Evolutionary conservation across 1,140 invertebrate species (phyloP), one percentile per base, ranked within the genome.

Genomic region (Drosophila mauritiana): DNA sequence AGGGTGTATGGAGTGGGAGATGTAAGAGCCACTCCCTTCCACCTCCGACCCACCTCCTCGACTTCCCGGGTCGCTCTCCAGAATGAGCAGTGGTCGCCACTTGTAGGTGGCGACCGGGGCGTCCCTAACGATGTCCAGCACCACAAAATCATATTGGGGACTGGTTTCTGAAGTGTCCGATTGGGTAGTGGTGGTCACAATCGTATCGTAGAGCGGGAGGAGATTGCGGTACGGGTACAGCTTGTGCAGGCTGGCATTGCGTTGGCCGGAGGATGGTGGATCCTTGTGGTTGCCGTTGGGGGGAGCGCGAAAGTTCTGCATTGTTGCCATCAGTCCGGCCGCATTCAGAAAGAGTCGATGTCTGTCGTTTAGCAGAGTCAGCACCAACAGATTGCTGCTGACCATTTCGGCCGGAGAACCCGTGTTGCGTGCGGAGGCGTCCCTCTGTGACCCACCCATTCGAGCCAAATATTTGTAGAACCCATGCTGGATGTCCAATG

Each of bases 311-410:
- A 91, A 91, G 63, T 84, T 78, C 43, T 80, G 78, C 58, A 92
- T 84, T 59, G 58, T 68, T 8, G 59, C 58, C 74, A 91, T 91
- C 42, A 86, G 57, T 17, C 89, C 86, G 45, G 90, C 75, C 45
- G 80, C 78, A 76, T 91, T 91, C 58, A 92, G 55, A 69, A 85
- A 91, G 67, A 80, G 69, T 48, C 90, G 90, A 78, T 91, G 88
- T 63, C 90, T 88, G 73, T 92, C 90, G 77, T 89, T 92, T 63
- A 92, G 70, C 67, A 92, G 74, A 56, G 91, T 92, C 73, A 92
- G 80, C 64, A 92, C 73, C 63, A 92, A 74, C 46, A 92, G 73
- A 90, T 91, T 92, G 59, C 79, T 88, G 74, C 75, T 86, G 20
- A 78, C 72, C 43, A 79, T 34, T 7, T 73, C 78, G 7, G 79